Conservation (phyloP, 30 jellyfish, hydroid and myxozoan species). For the Aurelia sp. region DNA sequence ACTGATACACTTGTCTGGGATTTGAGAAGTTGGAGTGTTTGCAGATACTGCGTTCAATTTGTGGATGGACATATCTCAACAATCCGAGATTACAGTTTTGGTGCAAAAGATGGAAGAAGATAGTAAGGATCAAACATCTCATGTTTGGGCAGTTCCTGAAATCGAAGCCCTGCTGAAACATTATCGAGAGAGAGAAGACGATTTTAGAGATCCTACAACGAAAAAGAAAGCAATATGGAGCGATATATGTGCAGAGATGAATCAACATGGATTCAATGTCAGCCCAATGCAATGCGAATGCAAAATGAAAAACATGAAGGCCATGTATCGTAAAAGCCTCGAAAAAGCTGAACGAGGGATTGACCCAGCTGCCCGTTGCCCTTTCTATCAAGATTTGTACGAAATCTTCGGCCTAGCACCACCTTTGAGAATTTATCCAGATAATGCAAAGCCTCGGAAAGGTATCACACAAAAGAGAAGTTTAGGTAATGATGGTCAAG, state of each 20-base stretch:
- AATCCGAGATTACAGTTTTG: conserved; percentile 68
- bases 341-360: conserved; percentile 62
- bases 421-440: conserved; percentile 59
- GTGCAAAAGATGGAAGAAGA: conserved; percentile 14
- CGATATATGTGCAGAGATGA: conserved; percentile 67
- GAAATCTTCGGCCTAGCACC: conserved; percentile 73
- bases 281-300: conserved; percentile 72
- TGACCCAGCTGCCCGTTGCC: conserved; percentile 56
- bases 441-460: neutral
- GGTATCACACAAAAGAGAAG: conserved; percentile 28
- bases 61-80: conserved; percentile 27
- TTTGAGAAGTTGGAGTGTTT: too few species aligned
- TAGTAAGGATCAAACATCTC: conserved; percentile 18
- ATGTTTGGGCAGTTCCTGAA: conserved; percentile 62
- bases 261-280: conserved; percentile 43
- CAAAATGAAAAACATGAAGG: conserved; percentile 70
- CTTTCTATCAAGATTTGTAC: conserved; percentile 64
- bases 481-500: neutral
- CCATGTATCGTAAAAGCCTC: conserved; percentile 67
- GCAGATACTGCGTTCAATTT: neutral
- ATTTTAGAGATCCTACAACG: conserved; percentile 58
- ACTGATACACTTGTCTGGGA: too few species aligned
- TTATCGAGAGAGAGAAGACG: conserved; percentile 54
- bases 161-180: conserved; percentile 43
- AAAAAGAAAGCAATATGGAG: conserved; percentile 78